Percentiles rank a stretch among this genome's conserved stretches.
Evolutionary conservation across 2,113 vertebrate species (phyloP).

Genomic region (Naja naja): DNA sequence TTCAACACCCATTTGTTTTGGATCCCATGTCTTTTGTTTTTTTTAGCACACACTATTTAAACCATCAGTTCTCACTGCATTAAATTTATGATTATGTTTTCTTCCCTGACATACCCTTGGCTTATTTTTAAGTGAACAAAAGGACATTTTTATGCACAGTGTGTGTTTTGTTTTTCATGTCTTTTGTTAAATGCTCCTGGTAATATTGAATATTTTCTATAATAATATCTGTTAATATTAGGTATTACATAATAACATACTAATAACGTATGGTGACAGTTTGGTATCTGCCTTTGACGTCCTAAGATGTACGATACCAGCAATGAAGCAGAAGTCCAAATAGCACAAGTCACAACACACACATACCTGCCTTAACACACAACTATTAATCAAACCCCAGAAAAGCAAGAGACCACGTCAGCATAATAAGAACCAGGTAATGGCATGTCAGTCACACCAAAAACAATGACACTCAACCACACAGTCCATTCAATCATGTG

Average conservation of each 20-base stretch:
- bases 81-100: neutral
- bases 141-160: neutral
- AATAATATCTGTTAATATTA: neutral
- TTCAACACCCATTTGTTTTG: neutral
- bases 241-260: neutral
- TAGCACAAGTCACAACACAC: neutral
- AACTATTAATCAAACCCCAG: neutral
- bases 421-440: neutral
- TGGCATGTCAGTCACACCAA: neutral
- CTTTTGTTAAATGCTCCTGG: neutral
- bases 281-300: neutral
- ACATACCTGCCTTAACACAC: neutral
- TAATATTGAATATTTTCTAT: neutral
- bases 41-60: neutral
- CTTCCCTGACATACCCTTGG: neutral
- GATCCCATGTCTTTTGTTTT: neutral
- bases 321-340: neutral
- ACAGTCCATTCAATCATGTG: neutral
- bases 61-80: neutral
- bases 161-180: neutral
- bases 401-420: neutral
- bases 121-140: neutral
- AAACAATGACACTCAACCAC: neutral
- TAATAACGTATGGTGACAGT: neutral
- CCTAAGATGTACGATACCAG: neutral